Evolutionary conservation across 2,888 invertebrate species (phyloP).

Genomic region (Apocheima hispidaria): DNA sequence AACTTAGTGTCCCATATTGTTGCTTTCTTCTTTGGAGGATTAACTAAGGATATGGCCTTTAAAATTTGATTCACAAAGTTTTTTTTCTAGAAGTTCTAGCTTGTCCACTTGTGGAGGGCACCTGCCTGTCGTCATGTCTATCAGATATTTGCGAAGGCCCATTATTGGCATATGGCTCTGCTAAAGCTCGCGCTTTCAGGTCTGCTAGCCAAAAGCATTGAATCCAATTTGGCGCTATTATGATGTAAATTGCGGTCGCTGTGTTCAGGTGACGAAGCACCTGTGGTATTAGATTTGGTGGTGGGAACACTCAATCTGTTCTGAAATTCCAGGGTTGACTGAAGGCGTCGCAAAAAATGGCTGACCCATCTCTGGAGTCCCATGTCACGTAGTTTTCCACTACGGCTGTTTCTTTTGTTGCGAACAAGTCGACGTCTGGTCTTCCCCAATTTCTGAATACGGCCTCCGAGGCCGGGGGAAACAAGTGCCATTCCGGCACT

Average conservation of each 20-base stretch:
- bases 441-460: too few relatives aligned
- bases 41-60: neutral
- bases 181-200: neutral
- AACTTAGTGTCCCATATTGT: neutral
- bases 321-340: neutral
- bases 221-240: neutral
- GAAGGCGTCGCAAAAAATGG: neutral
- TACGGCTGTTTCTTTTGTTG: too few relatives aligned
- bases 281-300: too few relatives aligned
- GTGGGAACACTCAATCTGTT: too few relatives aligned
- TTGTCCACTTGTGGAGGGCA: too few relatives aligned
- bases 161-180: neutral
- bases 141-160: neutral
- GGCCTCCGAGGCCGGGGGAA: too few relatives aligned
- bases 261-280: neutral
- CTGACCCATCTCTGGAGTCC: too few relatives aligned
- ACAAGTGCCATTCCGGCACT: too few relatives aligned
- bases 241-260: neutral
- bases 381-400: too few relatives aligned
- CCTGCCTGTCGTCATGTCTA: too few relatives aligned
- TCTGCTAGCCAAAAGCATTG: neutral
- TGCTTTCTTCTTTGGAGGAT: neutral
- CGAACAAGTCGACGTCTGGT: too few relatives aligned
- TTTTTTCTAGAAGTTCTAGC: too few relatives aligned
- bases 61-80: neutral